Percentiles rank a stretch among this genome's conserved stretches.
These are phyloP conservation scores for Calycopis cecrops DNA, from an alignment of 1,140 invertebrate species.

Conservation along the genomic window DNA sequence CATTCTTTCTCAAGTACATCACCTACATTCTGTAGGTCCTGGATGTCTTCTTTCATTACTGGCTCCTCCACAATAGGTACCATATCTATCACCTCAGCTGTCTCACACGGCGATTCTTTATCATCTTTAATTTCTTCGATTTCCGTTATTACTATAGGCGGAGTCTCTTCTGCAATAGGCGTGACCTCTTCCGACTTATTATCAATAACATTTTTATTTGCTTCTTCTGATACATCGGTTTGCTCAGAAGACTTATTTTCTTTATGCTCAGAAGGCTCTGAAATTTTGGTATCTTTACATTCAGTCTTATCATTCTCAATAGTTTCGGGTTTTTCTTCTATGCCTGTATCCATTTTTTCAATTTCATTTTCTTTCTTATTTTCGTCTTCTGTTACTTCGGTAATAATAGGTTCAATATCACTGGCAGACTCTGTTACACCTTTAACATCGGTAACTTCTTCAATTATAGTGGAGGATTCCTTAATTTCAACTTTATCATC, in stretches of 20 bases:
- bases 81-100: slow-evolving; percentile 46
- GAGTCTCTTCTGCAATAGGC: slow-evolving; percentile 42
- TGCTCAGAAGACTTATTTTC: slow-evolving; percentile 8
- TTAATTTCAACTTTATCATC: slow-evolving; percentile 18
- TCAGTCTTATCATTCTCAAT: slow-evolving; percentile 16
- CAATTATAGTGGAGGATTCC: slow-evolving; percentile 25
- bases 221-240: slow-evolving; percentile 11
- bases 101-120: slow-evolving; percentile 37
- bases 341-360: slow-evolving; percentile 39
- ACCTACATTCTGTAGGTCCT: slow-evolving; percentile 57
- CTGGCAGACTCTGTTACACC: slow-evolving; percentile 31
- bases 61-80: slow-evolving; percentile 61
- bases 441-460: slow-evolving; percentile 42
- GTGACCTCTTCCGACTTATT: slow-evolving; percentile 22
- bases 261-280: slow-evolving; percentile 12
- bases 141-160: slow-evolving; percentile 45
- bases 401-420: slow-evolving; percentile 37
- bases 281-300: not conserved
- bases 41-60: slow-evolving; percentile 42
- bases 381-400: slow-evolving; percentile 32
- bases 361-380: slow-evolving; percentile 31
- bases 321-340: slow-evolving; percentile 12
- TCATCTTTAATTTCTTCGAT: slow-evolving; percentile 51
- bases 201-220: slow-evolving; percentile 12
- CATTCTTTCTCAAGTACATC: slow-evolving; percentile 64